Percentiles rank a stretch among this genome's conserved stretches.
phyloP scores from a whole-genome alignment of 2,888 invertebrate species.

The Nesidiocoris tenuis region DNA sequence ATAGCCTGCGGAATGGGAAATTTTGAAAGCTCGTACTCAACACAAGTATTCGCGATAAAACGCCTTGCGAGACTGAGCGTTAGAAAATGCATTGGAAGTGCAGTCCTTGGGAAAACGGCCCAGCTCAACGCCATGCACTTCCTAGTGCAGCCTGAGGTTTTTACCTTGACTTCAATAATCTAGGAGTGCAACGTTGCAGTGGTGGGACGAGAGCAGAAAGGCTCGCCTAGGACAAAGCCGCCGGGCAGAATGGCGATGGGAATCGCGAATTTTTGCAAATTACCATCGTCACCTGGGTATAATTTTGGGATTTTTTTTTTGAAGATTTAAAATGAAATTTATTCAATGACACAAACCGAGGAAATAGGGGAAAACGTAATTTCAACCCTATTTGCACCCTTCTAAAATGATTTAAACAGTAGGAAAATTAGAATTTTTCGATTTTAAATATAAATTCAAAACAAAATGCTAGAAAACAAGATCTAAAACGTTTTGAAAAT shows the following conservation, averaged over 20 bases:
- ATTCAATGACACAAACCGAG: no score
- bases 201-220: background rate
- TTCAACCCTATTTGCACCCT: no score
- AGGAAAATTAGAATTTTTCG: no score
- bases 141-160: slow-evolving; percentile 15
- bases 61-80: background rate
- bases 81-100: background rate
- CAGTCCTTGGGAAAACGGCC: background rate
- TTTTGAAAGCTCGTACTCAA: background rate
- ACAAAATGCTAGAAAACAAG: no score
- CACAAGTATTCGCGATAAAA: background rate
- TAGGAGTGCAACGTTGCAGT: slow-evolving; percentile 36
- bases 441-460: no score
- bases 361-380: no score
- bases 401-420: no score
- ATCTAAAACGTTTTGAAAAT: no score
- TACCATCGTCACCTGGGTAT: no score
- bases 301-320: no score
- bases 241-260: background rate
- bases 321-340: no score
- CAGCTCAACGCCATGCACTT: slow-evolving; percentile 24
- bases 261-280: background rate
- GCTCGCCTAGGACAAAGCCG: background rate
- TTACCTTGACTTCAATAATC: slow-evolving; percentile 39
- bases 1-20: background rate